Percentiles rank a stretch among this genome's conserved stretches.
phyloP scores from a whole-genome alignment of 2,888 invertebrate genomes.

The Dorcus hopei region DNA sequence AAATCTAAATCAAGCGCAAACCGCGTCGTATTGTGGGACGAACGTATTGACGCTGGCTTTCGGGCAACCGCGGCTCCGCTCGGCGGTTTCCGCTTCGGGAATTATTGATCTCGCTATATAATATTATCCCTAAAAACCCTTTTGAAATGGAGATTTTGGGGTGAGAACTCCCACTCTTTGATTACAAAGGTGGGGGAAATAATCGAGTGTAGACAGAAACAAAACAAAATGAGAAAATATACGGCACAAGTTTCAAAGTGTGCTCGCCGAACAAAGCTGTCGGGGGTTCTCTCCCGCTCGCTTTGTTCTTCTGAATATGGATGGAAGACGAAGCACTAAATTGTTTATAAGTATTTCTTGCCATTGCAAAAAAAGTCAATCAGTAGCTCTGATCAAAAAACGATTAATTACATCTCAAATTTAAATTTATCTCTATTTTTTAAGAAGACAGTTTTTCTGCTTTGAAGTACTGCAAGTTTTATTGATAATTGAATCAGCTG shows the following conservation, averaged over 20 bases:
- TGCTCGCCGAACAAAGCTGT: conserved; percentile 17
- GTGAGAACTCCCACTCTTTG: conserved; percentile 29
- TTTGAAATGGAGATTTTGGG: conserved; percentile 47
- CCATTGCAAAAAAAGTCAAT: background rate
- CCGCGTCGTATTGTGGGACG: conserved; percentile 36
- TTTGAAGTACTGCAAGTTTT: no score
- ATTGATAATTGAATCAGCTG: no score
- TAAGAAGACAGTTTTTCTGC: no score
- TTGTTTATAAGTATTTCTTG: background rate
- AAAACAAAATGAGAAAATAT: conserved; percentile 40
- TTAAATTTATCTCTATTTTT: no score
- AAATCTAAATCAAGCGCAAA: conserved; percentile 4
- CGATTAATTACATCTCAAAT: no score
- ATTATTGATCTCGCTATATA: conserved; percentile 42
- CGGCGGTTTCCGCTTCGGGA: conserved; percentile 30
- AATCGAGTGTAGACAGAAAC: conserved; percentile 39
- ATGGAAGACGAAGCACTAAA: no score
- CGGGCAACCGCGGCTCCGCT: conserved; percentile 26
- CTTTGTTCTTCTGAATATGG: no score
- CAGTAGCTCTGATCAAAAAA: no score
- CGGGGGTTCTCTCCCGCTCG: no score
- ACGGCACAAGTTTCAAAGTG: conserved; percentile 28
- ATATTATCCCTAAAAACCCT: conserved; percentile 46
- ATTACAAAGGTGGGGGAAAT: conserved; percentile 28
- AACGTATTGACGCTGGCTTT: conserved; percentile 39